Evolutionary conservation across 2,113 vertebrate species (phyloP).

Genomic region (Acrocephalus arundinaceus): DNA sequence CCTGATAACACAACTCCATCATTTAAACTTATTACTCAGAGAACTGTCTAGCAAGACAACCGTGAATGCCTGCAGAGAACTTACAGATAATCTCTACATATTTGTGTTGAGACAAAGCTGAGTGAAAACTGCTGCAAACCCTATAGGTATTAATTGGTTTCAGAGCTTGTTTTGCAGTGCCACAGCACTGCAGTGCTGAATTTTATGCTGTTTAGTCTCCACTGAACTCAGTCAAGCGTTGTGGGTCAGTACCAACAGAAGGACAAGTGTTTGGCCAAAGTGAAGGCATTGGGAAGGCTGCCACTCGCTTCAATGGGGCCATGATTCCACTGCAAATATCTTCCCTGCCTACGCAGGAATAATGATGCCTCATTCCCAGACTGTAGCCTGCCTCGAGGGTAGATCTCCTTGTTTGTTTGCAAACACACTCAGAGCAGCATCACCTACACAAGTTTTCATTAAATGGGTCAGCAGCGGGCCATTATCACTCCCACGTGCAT

Average conservation of each 20-base stretch:
- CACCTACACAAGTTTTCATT: background rate
- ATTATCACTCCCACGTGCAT: background rate
- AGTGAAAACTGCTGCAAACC: background rate
- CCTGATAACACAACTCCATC: background rate
- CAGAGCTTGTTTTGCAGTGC: background rate
- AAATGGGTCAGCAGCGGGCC: background rate
- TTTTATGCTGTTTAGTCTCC: background rate
- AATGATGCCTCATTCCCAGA: background rate
- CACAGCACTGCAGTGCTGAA: fast-evolving
- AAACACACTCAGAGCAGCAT: background rate
- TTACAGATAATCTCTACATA: background rate
- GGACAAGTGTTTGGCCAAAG: background rate
- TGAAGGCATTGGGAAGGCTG: background rate
- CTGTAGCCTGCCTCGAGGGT: background rate
- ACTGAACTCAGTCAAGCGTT: background rate
- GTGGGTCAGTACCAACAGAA: background rate
- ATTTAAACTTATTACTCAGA: background rate
- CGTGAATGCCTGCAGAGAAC: background rate
- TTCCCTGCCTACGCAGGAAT: background rate
- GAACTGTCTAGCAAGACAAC: background rate
- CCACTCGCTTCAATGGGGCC: background rate
- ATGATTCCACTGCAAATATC: background rate
- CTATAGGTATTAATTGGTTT: background rate
- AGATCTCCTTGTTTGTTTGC: slow-evolving; percentile 2
- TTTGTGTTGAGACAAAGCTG: background rate